Base-by-base conservation (phyloP, 2,113 vertebrate species). In the Electrona antarctica region DNA sequence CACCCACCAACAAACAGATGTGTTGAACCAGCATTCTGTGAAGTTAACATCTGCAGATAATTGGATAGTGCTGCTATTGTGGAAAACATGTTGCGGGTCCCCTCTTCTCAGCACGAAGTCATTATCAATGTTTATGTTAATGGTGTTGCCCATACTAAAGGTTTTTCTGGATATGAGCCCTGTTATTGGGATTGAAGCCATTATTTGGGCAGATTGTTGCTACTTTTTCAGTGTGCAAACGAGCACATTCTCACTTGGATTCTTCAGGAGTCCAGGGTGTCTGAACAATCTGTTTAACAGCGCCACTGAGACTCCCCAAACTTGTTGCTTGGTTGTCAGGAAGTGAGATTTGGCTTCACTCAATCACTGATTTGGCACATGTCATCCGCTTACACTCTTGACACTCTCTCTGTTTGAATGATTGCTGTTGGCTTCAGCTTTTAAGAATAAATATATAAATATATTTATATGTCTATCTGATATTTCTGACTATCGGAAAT, bases 1-100 rank as follows among this genome's bases (percentile, higher is more conserved):
- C 89, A 87, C 90, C 90, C 86, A 84, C 89, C 80, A 89, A 85
- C 89, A 85, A 90, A 79, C 89, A 92, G 89, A 92, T 92, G 90
- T 90, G 87, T 82, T 29, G 64, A 90, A 85, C 74, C 85, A 79
- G 79, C 76, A 76, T 80, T 86, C 83, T 90, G 89, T 90, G 83
- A 88, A 89, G 85, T 79, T 78, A 88, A 91, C 91, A 92, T 90
- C 89, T 92, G 91, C 79, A 86, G 79, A 80, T 91, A 90, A 90
- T 91, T 91, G 89, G 87, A 85, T 83, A 82, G 69, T 87, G 90
- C 82, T 84, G 88, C 83, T 89, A 77, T 90, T 90, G 83, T 89
- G 82, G 80, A 88, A 87, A 90, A 85, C 84, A 89, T 67, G 77
- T 85, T 72, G 79, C 51, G 64, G 82, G 85, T 75, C 81, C 78